Evolutionary conservation across 2,113 vertebrate species (phyloP).

Genomic region (Brachypodius melanocephalos): DNA sequence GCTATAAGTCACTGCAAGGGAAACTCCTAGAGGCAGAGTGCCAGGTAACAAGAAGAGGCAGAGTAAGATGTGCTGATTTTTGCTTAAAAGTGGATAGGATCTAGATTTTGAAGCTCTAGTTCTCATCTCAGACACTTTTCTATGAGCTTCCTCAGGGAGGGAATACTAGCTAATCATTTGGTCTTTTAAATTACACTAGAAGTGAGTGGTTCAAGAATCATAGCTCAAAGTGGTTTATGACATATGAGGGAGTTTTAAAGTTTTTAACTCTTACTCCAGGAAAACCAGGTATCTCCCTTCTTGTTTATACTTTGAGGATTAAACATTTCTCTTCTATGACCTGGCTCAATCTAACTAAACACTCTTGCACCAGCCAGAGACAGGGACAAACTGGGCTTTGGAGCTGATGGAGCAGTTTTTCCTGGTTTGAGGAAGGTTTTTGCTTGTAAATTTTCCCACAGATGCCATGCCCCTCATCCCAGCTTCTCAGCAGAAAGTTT

Average conservation of each 20-base stretch:
- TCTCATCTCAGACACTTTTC: background rate
- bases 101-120: background rate
- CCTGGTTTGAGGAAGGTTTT: background rate
- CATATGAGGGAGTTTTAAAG: background rate
- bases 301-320: background rate
- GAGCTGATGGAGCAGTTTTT: background rate
- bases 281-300: background rate
- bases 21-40: background rate
- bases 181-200: background rate
- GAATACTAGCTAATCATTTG: background rate
- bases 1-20: background rate
- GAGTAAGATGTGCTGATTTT: background rate
- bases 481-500: constrained; percentile 1
- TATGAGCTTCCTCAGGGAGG: background rate
- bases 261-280: background rate
- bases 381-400: background rate
- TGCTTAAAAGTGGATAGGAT: background rate
- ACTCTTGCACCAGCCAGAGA: background rate
- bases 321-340: background rate
- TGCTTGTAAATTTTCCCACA: background rate
- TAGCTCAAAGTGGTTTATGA: background rate
- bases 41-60: background rate
- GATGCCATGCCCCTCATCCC: background rate
- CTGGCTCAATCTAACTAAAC: background rate
- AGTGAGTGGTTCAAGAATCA: background rate